phyloP scores from a whole-genome alignment of 2,113 vertebrate species.

The Sapayoa aenigma region DNA sequence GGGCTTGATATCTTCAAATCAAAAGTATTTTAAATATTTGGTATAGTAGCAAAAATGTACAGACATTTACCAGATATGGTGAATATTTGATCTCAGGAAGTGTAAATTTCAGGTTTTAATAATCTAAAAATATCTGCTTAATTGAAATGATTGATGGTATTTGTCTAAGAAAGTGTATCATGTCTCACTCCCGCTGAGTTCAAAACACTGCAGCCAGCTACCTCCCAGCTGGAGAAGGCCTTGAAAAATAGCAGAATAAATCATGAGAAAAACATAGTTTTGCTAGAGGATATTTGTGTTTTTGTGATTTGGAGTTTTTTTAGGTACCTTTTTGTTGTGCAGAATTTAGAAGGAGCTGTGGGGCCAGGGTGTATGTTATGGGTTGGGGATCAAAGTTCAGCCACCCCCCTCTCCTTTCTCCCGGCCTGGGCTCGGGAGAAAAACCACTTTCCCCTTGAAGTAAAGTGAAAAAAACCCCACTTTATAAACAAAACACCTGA shows the following conservation, averaged over 20 bases:
- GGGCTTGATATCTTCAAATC: background rate
- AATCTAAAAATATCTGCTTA: background rate
- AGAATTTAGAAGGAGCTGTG: constrained; percentile 7
- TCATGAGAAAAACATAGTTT: background rate
- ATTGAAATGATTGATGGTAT: background rate
- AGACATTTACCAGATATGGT: background rate
- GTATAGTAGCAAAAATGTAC: background rate
- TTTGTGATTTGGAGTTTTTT: background rate
- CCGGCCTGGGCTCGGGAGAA: too few species aligned
- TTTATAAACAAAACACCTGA: too few species aligned
- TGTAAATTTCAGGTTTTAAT: background rate
- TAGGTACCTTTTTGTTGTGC: background rate
- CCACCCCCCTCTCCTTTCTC: too few species aligned
- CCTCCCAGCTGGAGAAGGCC: background rate
- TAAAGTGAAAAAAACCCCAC: too few species aligned
- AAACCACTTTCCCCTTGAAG: too few species aligned
- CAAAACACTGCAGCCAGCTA: constrained; percentile 25
- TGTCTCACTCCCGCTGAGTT: constrained; percentile 30
- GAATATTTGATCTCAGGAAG: background rate
- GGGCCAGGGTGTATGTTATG: background rate
- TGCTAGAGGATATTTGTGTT: background rate
- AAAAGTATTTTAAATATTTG: background rate
- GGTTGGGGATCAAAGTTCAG: too few species aligned
- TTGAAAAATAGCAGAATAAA: background rate
- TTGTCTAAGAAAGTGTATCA: constrained; percentile 6